Percentiles rank a stretch among this genome's conserved stretches.
phyloP scores from a whole-genome alignment of 2,797 vertebrate species.

The Enteromius argenteus region DNA sequence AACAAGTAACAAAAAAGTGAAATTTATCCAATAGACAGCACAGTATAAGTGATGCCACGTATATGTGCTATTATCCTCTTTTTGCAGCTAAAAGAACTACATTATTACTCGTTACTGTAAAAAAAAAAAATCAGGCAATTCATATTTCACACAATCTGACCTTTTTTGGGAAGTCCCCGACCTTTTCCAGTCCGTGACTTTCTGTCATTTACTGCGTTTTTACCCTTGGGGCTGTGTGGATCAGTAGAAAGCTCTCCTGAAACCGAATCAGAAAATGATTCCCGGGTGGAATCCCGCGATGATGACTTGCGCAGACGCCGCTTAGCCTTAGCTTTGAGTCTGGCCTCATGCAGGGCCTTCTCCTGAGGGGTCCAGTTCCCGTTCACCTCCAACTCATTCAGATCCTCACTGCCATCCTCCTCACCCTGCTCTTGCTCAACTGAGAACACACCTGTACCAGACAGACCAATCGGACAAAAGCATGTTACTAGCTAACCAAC shows the following conservation, averaged over 20 bases:
- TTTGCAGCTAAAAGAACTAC: not conserved
- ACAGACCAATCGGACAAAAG: not conserved
- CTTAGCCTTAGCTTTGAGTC: conserved; percentile 87
- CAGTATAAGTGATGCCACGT: not conserved
- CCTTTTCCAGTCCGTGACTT: conserved; percentile 87
- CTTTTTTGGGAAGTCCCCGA: conserved; percentile 89
- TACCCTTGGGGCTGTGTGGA: conserved; percentile 82
- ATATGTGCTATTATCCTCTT: not conserved
- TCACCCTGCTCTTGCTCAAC: conserved; percentile 53
- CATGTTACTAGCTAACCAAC: not conserved
- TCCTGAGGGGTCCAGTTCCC: conserved; percentile 87
- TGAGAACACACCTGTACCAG: conserved; percentile 68
- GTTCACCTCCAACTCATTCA: conserved; percentile 77
- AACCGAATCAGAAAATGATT: conserved; percentile 77
- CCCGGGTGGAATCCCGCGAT: conserved; percentile 83
- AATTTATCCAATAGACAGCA: not conserved
- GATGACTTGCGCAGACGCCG: conserved; percentile 83
- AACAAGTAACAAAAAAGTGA: not conserved
- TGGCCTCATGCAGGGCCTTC: conserved; percentile 86
- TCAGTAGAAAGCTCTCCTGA: conserved; percentile 72
- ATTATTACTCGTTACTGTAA: not conserved
- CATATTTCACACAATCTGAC: conserved; percentile 62
- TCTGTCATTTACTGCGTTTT: conserved; percentile 78
- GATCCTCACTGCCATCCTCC: conserved; percentile 71
- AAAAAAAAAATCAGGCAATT: not conserved